Percentiles rank a stretch among this genome's conserved stretches.
Evolutionary conservation across 2,888 invertebrate species (phyloP).

Genomic region (Nematopogon swammerdamellus): DNA sequence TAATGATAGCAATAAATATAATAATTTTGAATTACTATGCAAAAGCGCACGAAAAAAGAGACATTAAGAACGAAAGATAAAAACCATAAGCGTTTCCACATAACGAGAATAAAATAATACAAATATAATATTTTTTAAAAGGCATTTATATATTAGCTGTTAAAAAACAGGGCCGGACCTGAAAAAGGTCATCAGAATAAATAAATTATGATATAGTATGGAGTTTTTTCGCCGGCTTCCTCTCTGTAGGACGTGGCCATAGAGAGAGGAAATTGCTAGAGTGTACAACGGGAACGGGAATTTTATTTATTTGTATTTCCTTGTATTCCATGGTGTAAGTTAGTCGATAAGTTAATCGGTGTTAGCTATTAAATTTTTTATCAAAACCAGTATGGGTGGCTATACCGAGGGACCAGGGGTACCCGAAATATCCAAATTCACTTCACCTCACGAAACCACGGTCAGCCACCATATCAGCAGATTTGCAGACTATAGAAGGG

Average conservation of each 20-base stretch:
- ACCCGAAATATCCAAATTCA: no score
- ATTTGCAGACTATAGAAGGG: no score
- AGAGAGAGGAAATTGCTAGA: constrained; percentile 16
- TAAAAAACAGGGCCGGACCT: constrained; percentile 35
- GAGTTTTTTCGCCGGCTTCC: constrained; percentile 27
- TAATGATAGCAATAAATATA: constrained; percentile 42
- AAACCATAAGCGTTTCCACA: constrained; percentile 29
- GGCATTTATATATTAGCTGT: constrained; percentile 35
- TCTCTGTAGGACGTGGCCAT: constrained; percentile 21
- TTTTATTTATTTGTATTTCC: no score
- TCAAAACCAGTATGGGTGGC: no score
- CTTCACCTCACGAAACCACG: no score
- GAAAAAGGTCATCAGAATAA: constrained; percentile 45
- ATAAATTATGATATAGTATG: constrained; percentile 54
- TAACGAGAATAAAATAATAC: constrained; percentile 35
- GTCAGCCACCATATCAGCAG: no score
- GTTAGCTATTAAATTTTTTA: no score
- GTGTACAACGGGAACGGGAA: no score
- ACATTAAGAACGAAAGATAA: constrained; percentile 46
- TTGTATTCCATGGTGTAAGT: no score
- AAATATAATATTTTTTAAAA: constrained; percentile 26
- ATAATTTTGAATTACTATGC: constrained; percentile 48
- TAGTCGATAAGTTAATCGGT: no score
- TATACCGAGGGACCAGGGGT: no score
- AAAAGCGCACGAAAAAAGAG: constrained; percentile 24